Percentiles rank a stretch among this genome's conserved stretches.
phyloP scores from a whole-genome alignment of 2,797 vertebrate species.

The Limosa lapponica region DNA sequence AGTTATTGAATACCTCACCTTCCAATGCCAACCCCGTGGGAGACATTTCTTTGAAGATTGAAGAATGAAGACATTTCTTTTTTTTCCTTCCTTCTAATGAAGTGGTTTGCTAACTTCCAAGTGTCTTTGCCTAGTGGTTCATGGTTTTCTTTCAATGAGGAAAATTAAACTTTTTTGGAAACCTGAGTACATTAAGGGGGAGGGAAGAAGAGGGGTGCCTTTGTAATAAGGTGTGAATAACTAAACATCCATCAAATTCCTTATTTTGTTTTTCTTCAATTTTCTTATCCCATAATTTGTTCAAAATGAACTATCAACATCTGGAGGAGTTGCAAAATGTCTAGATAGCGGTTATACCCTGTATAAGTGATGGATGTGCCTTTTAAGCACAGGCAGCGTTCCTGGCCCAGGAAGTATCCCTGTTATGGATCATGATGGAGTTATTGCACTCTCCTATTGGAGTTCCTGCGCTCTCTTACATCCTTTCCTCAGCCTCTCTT shows the following conservation, averaged over 20 bases:
- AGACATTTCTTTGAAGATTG: neutral
- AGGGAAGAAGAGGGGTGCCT: accelerated
- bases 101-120: neutral
- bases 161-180: neutral
- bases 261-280: neutral
- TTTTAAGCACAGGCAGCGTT: neutral
- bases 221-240: neutral
- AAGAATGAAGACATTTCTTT: too few species aligned
- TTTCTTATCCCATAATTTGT: neutral
- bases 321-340: neutral
- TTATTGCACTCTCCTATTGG: too few species aligned
- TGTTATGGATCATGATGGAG: too few species aligned
- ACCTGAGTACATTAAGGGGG: neutral
- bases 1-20: neutral
- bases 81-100: neutral
- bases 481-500: neutral
- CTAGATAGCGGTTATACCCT: neutral
- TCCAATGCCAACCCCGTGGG: neutral
- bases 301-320: neutral
- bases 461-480: neutral
- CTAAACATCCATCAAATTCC: too few species aligned
- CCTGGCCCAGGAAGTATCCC: neutral
- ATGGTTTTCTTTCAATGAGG: neutral
- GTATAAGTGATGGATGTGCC: neutral
- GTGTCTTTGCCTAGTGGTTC: neutral